phyloP scores from a whole-genome alignment of 2,888 invertebrate species.

The Caradrina clavipalpis region DNA sequence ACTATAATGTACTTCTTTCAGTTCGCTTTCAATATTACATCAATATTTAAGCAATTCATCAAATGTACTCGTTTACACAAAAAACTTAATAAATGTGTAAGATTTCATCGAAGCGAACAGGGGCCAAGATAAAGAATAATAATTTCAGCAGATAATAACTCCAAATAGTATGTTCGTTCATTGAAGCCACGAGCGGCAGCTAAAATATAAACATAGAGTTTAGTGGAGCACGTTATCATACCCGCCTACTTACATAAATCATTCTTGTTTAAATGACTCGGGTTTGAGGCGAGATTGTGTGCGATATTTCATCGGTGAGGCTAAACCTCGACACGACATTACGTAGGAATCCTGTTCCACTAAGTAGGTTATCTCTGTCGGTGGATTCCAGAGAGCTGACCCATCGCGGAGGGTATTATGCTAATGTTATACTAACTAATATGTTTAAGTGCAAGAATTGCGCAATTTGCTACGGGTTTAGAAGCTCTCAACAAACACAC shows the following conservation, averaged over 20 bases:
- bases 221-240: conserved; percentile 56
- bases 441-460: conserved; percentile 57
- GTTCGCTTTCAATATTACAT: too few relatives aligned
- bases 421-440: conserved; percentile 57
- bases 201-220: conserved; percentile 52
- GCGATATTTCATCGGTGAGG: conserved; percentile 55
- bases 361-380: conserved; percentile 52
- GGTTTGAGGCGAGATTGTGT: conserved; percentile 54
- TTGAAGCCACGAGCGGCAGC: conserved; percentile 27
- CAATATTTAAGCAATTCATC: too few relatives aligned
- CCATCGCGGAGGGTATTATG: conserved; percentile 27
- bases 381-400: conserved; percentile 26
- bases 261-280: conserved; percentile 61
- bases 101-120: conserved; percentile 1
- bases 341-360: conserved; percentile 36
- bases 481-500: conserved; percentile 41
- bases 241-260: conserved; percentile 63
- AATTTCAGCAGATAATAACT: conserved; percentile 5
- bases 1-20: background rate
- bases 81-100: too few relatives aligned
- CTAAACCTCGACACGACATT: conserved; percentile 53
- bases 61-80: too few relatives aligned
- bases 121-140: conserved; percentile 3
- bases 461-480: conserved; percentile 48
- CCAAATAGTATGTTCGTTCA: conserved; percentile 49